Conservation (phyloP, 1,140 invertebrate species). For the Coptotermes formosanus region DNA sequence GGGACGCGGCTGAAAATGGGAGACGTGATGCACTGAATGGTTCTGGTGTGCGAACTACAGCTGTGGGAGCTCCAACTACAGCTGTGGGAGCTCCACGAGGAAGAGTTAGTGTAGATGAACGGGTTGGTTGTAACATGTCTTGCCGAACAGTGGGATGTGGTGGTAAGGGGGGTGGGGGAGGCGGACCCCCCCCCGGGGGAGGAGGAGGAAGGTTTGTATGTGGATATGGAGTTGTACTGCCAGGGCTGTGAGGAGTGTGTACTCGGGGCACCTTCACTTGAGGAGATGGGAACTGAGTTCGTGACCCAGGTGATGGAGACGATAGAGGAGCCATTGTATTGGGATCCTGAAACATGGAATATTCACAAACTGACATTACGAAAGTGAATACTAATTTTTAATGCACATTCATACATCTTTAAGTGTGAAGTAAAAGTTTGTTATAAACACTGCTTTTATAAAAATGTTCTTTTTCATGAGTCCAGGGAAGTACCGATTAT, state of each 20-base stretch:
- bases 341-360: conserved; percentile 44
- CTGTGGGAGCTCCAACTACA: not conserved
- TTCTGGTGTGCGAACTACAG: conserved; percentile 33
- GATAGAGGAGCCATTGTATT: conserved; percentile 47
- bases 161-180: conserved; percentile 41
- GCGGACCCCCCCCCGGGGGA: too few relatives aligned
- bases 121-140: conserved; percentile 36
- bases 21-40: conserved; percentile 32
- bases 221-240: conserved; percentile 42
- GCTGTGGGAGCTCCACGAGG: conserved; percentile 13
- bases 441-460: too few relatives aligned
- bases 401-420: too few relatives aligned
- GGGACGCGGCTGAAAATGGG: conserved; percentile 51
- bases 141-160: conserved; percentile 39
- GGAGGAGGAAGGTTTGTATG: conserved; percentile 42
- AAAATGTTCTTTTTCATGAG: too few relatives aligned
- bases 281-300: conserved; percentile 48
- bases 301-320: conserved; percentile 51
- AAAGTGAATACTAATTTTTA: not conserved
- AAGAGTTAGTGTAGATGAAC: conserved; percentile 20
- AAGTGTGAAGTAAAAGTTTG: too few relatives aligned
- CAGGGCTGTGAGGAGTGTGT: conserved; percentile 47
- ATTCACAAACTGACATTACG: not conserved
- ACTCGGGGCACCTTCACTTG: conserved; percentile 51
- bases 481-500: too few relatives aligned